Evolutionary conservation across 2,113 vertebrate species (phyloP), one percentile per base, ranked within the genome.

Genomic region (Mystacornis crossleyi): DNA sequence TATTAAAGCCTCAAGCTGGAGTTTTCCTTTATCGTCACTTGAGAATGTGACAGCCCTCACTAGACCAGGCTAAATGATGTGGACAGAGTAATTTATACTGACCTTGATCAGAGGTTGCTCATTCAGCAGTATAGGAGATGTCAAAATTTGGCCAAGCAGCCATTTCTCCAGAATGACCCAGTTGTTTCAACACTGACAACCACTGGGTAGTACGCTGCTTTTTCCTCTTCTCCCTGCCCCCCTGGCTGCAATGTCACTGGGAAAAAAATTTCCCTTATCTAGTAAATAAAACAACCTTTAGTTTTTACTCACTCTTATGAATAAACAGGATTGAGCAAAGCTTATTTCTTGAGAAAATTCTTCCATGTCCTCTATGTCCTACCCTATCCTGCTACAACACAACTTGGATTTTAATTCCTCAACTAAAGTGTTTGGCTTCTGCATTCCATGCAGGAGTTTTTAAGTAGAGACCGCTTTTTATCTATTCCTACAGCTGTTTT

Each of bases 361-460:
- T 92, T 58, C 48, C n/a, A 50, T 2, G 2, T 96, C 28, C 40
- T 95, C 36, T 83, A 2, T 81, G 89, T 80, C 62, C 90, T 89
- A 71, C 53, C 43, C 87, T 95, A 81, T 40, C 51, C 55, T 78
- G 50, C 92, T 79, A 73, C 89, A 86, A 45, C 84, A 88, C 51
- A 93, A 84, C 48, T 93, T 86, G 48, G 62, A 81, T 83, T 97
- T 97, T 95, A 95, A 94, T 94, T 95, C 79, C 62, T 85, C 64
- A 61, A 13, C 31, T 71, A 17, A 84, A 92, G 28, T 25, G 23
- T 90, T 90, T 73, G 82, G 55, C n/a, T 95, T 80, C 80, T 96
- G 20, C 40, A 71, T 95, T 81, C 69, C 47, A 50, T 50, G 64
- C 29, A 74, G 43, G 90, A 95, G 72, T 78, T 90, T 91, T 90